Conservation (phyloP, 2,113 vertebrate species). For the Ciconia stormi region DNA sequence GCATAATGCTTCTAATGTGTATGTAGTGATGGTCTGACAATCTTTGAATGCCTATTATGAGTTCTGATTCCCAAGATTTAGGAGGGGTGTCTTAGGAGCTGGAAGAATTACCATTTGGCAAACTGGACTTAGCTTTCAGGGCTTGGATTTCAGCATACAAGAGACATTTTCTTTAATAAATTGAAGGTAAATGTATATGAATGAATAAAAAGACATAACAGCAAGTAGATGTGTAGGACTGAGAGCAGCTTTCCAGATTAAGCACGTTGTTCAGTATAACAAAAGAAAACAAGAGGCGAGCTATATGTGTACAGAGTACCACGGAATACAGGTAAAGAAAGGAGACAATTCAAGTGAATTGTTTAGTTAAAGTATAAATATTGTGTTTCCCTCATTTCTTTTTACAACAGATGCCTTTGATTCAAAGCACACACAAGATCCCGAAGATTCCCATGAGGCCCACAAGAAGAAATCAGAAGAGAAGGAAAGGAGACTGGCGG, state of each 20-base stretch:
- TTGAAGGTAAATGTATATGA: neutral
- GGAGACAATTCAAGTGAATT: neutral
- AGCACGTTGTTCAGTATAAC: neutral
- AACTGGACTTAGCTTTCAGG: neutral
- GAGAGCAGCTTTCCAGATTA: neutral
- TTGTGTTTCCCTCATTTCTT: neutral
- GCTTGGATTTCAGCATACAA: neutral
- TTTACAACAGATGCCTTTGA: slow-evolving; percentile 34
- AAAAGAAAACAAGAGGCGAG: neutral
- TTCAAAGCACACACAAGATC: slow-evolving; percentile 8
- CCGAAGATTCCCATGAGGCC: neutral
- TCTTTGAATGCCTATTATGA: neutral
- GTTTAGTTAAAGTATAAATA: neutral
- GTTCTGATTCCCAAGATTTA: neutral
- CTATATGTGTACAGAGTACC: neutral
- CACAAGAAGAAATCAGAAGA: neutral
- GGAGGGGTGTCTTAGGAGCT: neutral
- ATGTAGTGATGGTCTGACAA: neutral
- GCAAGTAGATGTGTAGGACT: neutral
- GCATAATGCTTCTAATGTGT: neutral
- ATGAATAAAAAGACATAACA: neutral
- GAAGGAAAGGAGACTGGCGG: neutral
- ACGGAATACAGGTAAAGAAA: neutral
- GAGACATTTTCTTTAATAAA: neutral
- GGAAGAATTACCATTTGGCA: neutral